These are phyloP conservation scores for Siniperca chuatsi DNA, from an alignment of 2,113 vertebrate species.

Conservation along the genomic window DNA sequence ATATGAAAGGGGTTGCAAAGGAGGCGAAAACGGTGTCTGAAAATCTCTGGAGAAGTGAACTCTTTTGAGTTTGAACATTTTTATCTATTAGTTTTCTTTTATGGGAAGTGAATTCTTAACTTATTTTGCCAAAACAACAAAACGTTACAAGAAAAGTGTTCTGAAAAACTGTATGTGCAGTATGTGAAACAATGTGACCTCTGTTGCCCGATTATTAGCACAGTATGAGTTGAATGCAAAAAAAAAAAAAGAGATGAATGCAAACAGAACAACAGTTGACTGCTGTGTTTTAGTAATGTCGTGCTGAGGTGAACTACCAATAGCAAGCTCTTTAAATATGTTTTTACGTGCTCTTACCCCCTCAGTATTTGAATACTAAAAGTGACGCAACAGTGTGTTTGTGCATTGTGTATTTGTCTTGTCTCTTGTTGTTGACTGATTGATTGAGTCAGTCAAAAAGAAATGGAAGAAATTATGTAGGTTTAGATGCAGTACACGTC, in stretches of 20 bases:
- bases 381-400: conserved; percentile 28
- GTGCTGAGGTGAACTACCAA: conserved; percentile 29
- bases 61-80: conserved; percentile 31
- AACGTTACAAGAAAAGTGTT: conserved; percentile 17
- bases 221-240: conserved; percentile 15
- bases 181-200: conserved; percentile 40
- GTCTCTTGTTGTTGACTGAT: conserved; percentile 14
- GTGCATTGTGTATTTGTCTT: conserved; percentile 25
- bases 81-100: conserved; percentile 7
- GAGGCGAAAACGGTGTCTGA: background rate
- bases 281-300: conserved; percentile 40
- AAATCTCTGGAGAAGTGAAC: conserved; percentile 17
- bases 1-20: background rate
- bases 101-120: conserved; percentile 36
- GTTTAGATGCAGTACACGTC: background rate
- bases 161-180: conserved; percentile 24
- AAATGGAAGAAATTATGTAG: background rate
- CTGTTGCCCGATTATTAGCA: conserved; percentile 12
- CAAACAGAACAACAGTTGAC: conserved; percentile 28
- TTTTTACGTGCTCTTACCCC: conserved; percentile 16
- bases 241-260: conserved; percentile 28
- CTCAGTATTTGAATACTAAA: conserved; percentile 39
- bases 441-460: background rate
- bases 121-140: conserved; percentile 58
- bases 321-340: conserved; percentile 24